Percentiles rank a stretch among this genome's conserved stretches.
These are phyloP conservation scores for Neodiprion lecontei DNA, from an alignment of 1,140 invertebrate species.

Conservation along the genomic window DNA sequence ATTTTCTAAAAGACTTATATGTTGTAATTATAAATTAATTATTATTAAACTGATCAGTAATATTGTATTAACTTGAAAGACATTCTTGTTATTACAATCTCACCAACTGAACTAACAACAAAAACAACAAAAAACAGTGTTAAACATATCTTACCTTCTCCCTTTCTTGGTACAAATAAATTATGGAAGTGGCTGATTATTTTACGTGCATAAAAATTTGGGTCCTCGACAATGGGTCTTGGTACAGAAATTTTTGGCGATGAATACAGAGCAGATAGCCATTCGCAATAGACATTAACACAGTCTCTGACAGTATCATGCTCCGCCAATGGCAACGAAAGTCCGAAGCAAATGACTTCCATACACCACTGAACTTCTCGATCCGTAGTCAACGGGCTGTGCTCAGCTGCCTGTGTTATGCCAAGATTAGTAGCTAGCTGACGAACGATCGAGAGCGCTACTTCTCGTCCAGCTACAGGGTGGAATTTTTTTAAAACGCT, in stretches of 20 bases:
- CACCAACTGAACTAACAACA: neutral
- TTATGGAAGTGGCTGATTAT: slow-evolving; percentile 95
- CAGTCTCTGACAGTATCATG: slow-evolving; percentile 95
- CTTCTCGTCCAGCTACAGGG: slow-evolving; percentile 77
- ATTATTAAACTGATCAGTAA: slow-evolving; percentile 17
- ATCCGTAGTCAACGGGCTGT: slow-evolving; percentile 76
- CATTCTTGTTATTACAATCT: slow-evolving; percentile 12
- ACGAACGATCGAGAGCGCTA: slow-evolving; percentile 83
- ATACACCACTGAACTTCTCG: slow-evolving; percentile 91
- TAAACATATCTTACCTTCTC: slow-evolving; percentile 75
- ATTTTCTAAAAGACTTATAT: too few relatives aligned
- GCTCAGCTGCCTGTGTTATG: slow-evolving; percentile 77
- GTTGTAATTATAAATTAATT: slow-evolving; percentile 12
- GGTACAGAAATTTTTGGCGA: slow-evolving; percentile 84
- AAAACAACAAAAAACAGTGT: slow-evolving; percentile 25
- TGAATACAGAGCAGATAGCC: slow-evolving; percentile 88
- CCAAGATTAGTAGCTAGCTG: slow-evolving; percentile 80
- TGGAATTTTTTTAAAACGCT: slow-evolving; percentile 91
- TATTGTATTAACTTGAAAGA: neutral
- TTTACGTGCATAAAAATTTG: slow-evolving; percentile 89
- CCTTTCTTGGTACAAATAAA: slow-evolving; percentile 92
- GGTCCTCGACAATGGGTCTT: slow-evolving; percentile 84
- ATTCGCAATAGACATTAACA: slow-evolving; percentile 96
- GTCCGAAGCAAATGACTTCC: slow-evolving; percentile 92
- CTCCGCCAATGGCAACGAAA: slow-evolving; percentile 87